Conservation (phyloP, 2,113 vertebrate species). For the Oncorhynchus mykiss region DNA sequence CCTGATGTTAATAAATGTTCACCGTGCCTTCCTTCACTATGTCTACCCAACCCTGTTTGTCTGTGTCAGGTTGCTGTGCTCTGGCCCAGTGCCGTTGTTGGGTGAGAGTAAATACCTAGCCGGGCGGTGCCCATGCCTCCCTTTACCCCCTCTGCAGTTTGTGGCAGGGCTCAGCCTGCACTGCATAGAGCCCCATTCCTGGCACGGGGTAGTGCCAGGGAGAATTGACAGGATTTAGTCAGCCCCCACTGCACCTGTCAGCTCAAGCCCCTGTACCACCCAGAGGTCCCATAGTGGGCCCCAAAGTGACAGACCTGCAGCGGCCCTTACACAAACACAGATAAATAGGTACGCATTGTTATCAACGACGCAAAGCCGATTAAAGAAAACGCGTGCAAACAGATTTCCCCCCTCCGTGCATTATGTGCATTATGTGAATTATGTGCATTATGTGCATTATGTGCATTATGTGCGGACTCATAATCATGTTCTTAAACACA, state of each 20-base stretch:
- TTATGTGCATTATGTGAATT: constrained; percentile 22
- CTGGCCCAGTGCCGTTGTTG: constrained; percentile 36
- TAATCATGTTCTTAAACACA: constrained; percentile 42
- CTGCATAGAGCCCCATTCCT: constrained; percentile 42
- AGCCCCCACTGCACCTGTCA: constrained; percentile 63
- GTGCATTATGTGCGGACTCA: constrained; percentile 23
- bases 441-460: constrained; percentile 24
- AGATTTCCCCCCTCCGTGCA: constrained; percentile 24
- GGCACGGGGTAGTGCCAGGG: constrained; percentile 51
- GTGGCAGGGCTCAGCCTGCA: constrained; percentile 46
- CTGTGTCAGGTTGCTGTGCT: constrained; percentile 14
- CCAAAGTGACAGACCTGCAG: constrained; percentile 28
- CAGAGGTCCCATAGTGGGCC: constrained; percentile 38
- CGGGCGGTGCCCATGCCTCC: constrained; percentile 11
- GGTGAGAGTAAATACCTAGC: constrained; percentile 28
- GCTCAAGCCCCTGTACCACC: constrained; percentile 31
- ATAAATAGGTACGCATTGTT: constrained; percentile 39
- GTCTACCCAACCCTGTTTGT: neutral
- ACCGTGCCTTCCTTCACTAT: too few relatives aligned
- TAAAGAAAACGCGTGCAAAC: constrained; percentile 35
- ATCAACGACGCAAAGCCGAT: constrained; percentile 31
- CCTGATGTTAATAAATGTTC: too few relatives aligned
- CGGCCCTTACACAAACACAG: constrained; percentile 38
- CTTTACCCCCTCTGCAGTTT: constrained; percentile 40
- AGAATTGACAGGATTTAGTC: constrained; percentile 49